Percentiles rank a stretch among this genome's conserved stretches.
These are phyloP conservation scores for Sapajus apella DNA, from an alignment of 2,113 vertebrate species.

Conservation along the genomic window DNA sequence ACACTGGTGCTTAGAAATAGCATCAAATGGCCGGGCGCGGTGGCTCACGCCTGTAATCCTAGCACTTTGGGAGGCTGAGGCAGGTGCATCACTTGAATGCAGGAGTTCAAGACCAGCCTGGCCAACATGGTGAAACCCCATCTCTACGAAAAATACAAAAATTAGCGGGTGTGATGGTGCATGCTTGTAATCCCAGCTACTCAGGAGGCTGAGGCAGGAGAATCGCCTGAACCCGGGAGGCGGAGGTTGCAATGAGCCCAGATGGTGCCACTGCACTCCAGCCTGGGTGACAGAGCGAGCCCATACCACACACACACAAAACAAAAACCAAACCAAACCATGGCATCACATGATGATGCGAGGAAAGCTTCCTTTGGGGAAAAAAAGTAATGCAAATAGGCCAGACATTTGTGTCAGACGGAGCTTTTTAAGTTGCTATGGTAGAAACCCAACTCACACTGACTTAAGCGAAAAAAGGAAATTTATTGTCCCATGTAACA, in stretches of 20 bases:
- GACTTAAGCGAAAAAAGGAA: neutral
- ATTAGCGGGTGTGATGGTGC: neutral
- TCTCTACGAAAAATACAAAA: neutral
- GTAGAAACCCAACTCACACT: neutral
- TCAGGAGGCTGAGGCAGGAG: neutral
- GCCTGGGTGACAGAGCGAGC: neutral
- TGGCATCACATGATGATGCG: neutral
- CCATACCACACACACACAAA: neutral
- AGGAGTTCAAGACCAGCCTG: neutral
- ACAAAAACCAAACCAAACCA: neutral
- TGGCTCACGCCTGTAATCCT: neutral
- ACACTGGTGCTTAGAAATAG: neutral
- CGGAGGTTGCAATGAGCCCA: neutral
- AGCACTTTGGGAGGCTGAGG: neutral
- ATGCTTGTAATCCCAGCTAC: neutral
- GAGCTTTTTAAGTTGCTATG: neutral
- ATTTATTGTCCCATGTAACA: too few species aligned
- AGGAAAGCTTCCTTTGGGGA: neutral
- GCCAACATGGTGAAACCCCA: neutral
- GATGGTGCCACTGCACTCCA: neutral
- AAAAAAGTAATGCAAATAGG: neutral
- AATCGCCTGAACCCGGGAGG: neutral
- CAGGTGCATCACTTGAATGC: neutral
- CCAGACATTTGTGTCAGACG: neutral
- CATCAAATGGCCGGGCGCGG: too few species aligned